phyloP scores from a whole-genome alignment of 1,140 invertebrate species.

The Drosophila lacteicornis region DNA sequence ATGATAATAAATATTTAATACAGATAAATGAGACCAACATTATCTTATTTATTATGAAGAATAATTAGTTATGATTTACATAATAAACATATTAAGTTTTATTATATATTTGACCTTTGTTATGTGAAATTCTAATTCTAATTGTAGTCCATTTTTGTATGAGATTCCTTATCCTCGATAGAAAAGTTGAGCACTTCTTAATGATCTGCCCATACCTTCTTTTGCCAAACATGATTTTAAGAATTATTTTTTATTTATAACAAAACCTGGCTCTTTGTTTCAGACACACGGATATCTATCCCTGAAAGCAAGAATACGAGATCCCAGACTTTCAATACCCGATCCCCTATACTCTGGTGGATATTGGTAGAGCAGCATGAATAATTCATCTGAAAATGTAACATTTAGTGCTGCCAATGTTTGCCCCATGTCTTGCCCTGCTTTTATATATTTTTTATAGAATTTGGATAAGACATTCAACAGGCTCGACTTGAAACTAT shows the following conservation, averaged over 20 bases:
- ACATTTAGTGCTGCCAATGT: not conserved
- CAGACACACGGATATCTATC: slow-evolving; percentile 3
- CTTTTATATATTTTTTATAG: slow-evolving; percentile 1
- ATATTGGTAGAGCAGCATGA: not conserved
- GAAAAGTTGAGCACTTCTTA: not conserved
- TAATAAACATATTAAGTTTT: too few species aligned
- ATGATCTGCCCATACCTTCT: not conserved
- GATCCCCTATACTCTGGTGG: not conserved
- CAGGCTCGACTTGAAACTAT: not conserved
- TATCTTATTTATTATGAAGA: not conserved
- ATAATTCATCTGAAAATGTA: slow-evolving; percentile 4
- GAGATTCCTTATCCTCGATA: too few species aligned
- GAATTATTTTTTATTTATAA: not conserved
- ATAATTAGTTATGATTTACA: not conserved
- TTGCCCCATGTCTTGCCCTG: not conserved
- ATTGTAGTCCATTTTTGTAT: too few species aligned
- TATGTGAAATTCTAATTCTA: too few species aligned
- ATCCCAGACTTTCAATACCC: not conserved
- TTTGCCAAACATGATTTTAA: not conserved
- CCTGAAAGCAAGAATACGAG: slow-evolving; percentile 1
- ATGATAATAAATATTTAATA: not conserved
- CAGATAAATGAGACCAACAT: too few species aligned
- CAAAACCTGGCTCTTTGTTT: too few species aligned
- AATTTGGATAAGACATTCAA: slow-evolving; percentile 3
- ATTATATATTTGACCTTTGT: too few species aligned